phyloP scores from a whole-genome alignment of 2,113 vertebrate species.

The Crypturellus undulatus region DNA sequence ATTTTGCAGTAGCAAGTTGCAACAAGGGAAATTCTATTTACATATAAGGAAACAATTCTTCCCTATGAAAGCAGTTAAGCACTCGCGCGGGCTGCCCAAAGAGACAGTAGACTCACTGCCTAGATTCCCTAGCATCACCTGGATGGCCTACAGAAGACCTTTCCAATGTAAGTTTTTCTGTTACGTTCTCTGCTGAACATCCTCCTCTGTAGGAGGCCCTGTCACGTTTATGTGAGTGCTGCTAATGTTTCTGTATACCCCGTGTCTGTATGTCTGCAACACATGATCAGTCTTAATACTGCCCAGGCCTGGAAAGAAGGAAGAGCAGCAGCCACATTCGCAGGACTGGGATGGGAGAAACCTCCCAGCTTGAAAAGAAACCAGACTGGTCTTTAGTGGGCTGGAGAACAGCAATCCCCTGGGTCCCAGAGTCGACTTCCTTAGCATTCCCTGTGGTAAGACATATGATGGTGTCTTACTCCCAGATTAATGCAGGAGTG shows the following conservation, averaged over 20 bases:
- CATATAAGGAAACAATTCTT: not conserved
- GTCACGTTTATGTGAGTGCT: fast-evolving
- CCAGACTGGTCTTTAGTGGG: not conserved
- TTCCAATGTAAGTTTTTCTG: not conserved
- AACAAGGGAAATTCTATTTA: not conserved
- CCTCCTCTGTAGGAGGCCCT: not conserved
- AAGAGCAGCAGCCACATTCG: not conserved
- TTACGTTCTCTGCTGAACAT: not conserved
- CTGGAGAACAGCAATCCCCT: not conserved
- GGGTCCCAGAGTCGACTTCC: not conserved
- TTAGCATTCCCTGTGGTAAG: not conserved
- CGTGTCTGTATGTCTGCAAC: not conserved
- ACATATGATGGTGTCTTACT: not conserved
- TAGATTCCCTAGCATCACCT: not conserved
- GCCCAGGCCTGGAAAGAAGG: not conserved
- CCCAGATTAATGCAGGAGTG: not conserved
- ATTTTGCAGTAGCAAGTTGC: not conserved
- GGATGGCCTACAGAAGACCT: not conserved
- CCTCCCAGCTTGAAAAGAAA: too few species aligned
- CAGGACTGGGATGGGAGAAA: not conserved
- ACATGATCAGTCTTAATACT: not conserved
- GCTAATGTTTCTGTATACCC: not conserved
- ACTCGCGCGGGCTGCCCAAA: not conserved
- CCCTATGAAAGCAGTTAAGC: not conserved
- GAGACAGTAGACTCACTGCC: not conserved